A percentile compares a stretch with the other conserved stretches of the same genome.
Conservation (phyloP, 2,797 vertebrate species). For the Halcyon chelicuti region DNA sequence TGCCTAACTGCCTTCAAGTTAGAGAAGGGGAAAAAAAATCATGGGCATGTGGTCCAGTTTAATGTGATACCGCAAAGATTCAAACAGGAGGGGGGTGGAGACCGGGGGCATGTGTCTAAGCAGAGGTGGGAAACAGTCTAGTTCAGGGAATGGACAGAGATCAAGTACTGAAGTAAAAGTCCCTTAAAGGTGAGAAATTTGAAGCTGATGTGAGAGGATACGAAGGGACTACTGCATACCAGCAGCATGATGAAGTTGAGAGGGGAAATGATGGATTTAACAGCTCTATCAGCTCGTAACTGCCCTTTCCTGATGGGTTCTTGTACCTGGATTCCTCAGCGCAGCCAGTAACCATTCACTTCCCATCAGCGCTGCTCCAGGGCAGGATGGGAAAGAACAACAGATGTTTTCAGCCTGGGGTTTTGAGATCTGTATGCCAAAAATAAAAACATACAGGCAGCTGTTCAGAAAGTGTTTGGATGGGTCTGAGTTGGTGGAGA, state of each 20-base stretch:
- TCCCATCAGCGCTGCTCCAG: not conserved
- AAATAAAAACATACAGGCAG: not conserved
- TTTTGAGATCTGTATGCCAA: not conserved
- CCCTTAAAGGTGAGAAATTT: not conserved
- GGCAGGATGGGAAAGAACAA: not conserved
- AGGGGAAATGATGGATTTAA: not conserved
- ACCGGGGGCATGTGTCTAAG: not conserved
- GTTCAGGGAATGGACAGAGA: not conserved
- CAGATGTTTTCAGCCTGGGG: not conserved
- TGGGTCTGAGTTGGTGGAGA: not conserved
- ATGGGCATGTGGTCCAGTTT: accelerated
- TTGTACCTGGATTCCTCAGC: not conserved
- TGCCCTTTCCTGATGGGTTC: not conserved
- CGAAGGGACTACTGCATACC: not conserved
- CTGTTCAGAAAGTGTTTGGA: not conserved
- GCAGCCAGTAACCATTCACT: not conserved
- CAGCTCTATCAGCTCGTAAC: not conserved
- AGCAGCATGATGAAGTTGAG: not conserved
- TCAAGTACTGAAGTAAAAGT: not conserved
- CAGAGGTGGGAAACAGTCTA: not conserved
- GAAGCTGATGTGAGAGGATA: not conserved
- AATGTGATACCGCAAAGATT: not conserved
- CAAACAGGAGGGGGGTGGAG: not conserved
- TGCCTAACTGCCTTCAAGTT: not conserved
- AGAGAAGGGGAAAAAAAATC: not conserved